Evolutionary conservation across 2,797 vertebrate genomes (phyloP).

Genomic region (Bufotes viridis): DNA sequence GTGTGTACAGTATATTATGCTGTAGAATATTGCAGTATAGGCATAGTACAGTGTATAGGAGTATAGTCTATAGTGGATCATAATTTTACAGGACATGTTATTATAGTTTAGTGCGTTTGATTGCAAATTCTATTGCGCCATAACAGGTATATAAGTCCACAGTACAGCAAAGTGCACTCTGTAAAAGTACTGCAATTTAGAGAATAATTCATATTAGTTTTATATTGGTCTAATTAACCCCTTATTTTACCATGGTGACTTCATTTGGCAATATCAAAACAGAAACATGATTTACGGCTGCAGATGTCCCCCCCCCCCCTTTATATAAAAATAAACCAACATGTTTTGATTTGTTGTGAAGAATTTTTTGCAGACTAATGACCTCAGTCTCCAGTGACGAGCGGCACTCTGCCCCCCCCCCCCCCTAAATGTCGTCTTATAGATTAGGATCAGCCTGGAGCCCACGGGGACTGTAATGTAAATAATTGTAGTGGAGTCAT

Average conservation of each 20-base stretch:
- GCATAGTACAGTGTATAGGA: no score
- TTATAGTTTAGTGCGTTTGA: no score
- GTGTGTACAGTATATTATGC: background rate
- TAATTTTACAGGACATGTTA: no score
- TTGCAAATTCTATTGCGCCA: no score
- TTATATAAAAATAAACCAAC: background rate
- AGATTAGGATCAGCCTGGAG: background rate
- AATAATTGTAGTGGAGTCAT: background rate
- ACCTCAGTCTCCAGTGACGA: background rate
- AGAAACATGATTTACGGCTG: background rate
- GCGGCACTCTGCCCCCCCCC: background rate
- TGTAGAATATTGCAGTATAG: no score
- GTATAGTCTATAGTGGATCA: no score
- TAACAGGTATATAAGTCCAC: background rate
- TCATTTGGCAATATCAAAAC: background rate
- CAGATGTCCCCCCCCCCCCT: background rate
- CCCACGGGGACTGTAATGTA: background rate
- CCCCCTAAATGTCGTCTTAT: background rate
- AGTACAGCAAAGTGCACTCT: background rate
- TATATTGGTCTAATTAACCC: background rate
- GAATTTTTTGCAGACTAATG: background rate
- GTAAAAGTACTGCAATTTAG: background rate
- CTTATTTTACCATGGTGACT: background rate
- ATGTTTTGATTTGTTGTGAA: background rate
- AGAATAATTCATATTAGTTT: background rate